Conservation (phyloP, 2,113 vertebrate genomes). For the Rhinichthys klamathensis region DNA sequence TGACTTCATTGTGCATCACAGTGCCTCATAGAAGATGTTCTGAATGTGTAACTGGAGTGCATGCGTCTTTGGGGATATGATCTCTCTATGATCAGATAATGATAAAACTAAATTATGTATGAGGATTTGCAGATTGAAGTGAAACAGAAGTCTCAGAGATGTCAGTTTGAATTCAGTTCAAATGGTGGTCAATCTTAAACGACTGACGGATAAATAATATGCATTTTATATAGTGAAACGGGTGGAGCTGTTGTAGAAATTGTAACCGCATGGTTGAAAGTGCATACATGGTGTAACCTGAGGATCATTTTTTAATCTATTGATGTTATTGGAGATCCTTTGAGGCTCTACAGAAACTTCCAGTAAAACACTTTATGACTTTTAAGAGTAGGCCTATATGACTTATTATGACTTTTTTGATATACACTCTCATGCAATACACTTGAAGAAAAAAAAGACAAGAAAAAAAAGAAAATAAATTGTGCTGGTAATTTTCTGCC, state of each 20-base stretch:
- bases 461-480: too few species aligned
- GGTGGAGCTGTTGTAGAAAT: background rate
- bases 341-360: background rate
- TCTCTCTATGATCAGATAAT: slow-evolving; percentile 40
- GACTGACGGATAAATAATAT: background rate
- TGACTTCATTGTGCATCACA: background rate
- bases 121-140: slow-evolving; percentile 14
- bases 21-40: background rate
- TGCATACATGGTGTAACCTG: background rate
- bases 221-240: background rate
- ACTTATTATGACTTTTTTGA: background rate
- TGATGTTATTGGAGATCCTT: background rate
- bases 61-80: slow-evolving; percentile 19
- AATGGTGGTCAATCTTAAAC: background rate
- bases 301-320: background rate
- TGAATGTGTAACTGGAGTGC: slow-evolving; percentile 12
- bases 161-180: background rate
- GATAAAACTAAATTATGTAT: slow-evolving; percentile 39
- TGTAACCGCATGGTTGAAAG: background rate
- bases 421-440: background rate
- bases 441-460: background rate
- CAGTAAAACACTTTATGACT: background rate
- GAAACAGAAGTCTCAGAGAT: slow-evolving; percentile 22
- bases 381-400: background rate
- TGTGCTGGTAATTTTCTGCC: background rate